Evolutionary conservation across 2,888 invertebrate genomes (phyloP), one percentile per base, ranked within the genome.

Genomic region (Smittia aterrima): DNA sequence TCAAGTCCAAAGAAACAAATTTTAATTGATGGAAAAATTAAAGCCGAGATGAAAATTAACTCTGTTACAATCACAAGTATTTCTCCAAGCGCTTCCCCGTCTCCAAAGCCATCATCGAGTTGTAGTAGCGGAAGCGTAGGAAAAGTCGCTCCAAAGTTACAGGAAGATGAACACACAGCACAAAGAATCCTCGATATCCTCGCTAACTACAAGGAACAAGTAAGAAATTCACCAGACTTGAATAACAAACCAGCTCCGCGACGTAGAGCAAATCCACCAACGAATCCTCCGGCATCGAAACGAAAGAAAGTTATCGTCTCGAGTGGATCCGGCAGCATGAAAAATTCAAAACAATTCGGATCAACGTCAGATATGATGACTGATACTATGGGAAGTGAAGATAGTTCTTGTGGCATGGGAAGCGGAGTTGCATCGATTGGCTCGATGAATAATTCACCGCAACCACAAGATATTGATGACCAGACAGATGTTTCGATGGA

Each of bases 171-270:
- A 79, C 90, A 91, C 79, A 92, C 92, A 0, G 90, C 91, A 0
- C 91, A 92, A 79, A 85, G 92, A 77, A 92, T 92, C 78, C 88
- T 92, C 76, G 91, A 91, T 77, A 92, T 92, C 78, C 81, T 92
- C 67, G 91, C 91, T 0, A 90, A 92, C 79, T 92, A 92, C 80
- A 91, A 91, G 66, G 92, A 92, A 78, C 92, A 92, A 79, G 84
- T 92, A 58, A 86, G 91, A 77, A 92, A 92, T 79, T 92, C 91
- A 0, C 92, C 92, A 0, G 92, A 92, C 81, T 80, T 88, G 58
- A 92, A 92, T 79, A 90, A 92, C 80, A 92, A 92, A 80, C 92
- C 92, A 0, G 92, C 92, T 0, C 92, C 92, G 0, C 85, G 92
- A 58, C 84, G 92, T 77, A 85, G 92, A 74, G 88, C 90, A 0